Percentiles rank a stretch among this genome's conserved stretches.
phyloP scores from a whole-genome alignment of 2,797 vertebrate genomes.

The Lepilemur ruficaudatus region DNA sequence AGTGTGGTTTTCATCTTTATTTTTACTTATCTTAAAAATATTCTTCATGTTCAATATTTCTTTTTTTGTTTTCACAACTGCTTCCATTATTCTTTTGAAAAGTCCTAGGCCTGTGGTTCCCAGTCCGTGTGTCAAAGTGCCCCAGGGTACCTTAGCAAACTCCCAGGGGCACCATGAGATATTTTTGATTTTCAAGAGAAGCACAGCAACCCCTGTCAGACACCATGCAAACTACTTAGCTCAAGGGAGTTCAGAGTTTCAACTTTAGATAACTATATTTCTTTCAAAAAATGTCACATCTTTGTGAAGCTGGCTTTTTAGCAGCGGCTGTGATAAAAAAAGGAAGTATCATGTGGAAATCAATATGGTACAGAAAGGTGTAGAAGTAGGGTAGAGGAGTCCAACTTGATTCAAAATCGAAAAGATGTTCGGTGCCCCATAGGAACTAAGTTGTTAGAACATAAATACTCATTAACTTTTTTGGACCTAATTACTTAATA shows the following conservation, averaged over 20 bases:
- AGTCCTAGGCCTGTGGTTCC: not conserved
- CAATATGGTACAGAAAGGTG: not conserved
- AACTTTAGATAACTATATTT: not conserved
- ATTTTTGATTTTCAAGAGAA: not conserved
- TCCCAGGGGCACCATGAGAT: not conserved
- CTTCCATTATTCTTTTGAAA: slow-evolving; percentile 13
- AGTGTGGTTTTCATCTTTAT: not conserved
- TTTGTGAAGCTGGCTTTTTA: not conserved
- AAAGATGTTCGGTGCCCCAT: not conserved
- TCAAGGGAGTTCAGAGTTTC: not conserved
- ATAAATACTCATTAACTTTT: slow-evolving; percentile 3
- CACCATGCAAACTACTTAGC: not conserved
- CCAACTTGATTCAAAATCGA: slow-evolving; percentile 17
- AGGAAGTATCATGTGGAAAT: not conserved
- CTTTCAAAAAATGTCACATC: not conserved
- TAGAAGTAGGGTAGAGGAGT: not conserved
- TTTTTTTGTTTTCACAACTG: not conserved
- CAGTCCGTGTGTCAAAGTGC: not conserved
- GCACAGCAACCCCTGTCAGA: not conserved
- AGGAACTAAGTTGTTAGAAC: not conserved
- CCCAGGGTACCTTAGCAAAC: not conserved
- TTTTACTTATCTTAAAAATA: slow-evolving; percentile 1
- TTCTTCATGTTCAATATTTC: not conserved
- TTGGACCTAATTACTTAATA: slow-evolving; percentile 32
- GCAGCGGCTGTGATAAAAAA: not conserved